Evolutionary conservation across 2,888 invertebrate genomes (phyloP).

Genomic region (Melinopterus prodromus): DNA sequence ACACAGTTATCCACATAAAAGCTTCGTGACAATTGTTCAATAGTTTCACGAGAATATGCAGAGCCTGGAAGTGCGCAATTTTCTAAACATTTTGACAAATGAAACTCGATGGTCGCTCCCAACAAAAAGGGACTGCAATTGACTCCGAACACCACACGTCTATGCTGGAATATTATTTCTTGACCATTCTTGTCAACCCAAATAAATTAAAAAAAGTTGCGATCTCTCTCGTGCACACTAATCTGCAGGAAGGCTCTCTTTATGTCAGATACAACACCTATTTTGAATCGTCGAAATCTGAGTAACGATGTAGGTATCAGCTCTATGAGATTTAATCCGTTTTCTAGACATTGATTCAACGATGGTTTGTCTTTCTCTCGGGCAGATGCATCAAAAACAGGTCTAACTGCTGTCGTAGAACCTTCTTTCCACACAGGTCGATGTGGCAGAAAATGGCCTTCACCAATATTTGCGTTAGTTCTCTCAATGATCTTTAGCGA

Average conservation of each 20-base stretch:
- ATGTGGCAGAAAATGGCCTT: slow-evolving; percentile 15
- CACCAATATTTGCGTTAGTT: neutral
- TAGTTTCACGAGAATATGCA: neutral
- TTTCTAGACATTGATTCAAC: neutral
- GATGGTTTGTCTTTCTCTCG: slow-evolving; percentile 32
- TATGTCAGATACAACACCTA: slow-evolving; percentile 46
- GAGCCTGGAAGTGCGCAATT: neutral
- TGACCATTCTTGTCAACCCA: slow-evolving; percentile 39
- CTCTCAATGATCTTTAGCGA: no score
- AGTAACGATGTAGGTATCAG: slow-evolving; percentile 37
- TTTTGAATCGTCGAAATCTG: slow-evolving; percentile 31
- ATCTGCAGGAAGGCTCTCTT: slow-evolving; percentile 50
- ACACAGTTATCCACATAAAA: slow-evolving; percentile 46
- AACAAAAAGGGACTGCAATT: slow-evolving; percentile 42
- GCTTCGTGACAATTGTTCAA: slow-evolving; percentile 32
- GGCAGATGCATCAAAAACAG: slow-evolving; percentile 46
- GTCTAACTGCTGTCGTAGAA: slow-evolving; percentile 41
- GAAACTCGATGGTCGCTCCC: slow-evolving; percentile 43
- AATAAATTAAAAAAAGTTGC: slow-evolving; percentile 45
- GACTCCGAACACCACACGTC: slow-evolving; percentile 47
- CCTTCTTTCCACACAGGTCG: slow-evolving; percentile 35
- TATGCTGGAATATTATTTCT: slow-evolving; percentile 37
- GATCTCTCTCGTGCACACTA: slow-evolving; percentile 41
- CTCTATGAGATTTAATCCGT: slow-evolving; percentile 7
- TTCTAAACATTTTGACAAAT: slow-evolving; percentile 37